These are phyloP conservation scores for Propsilocerus akamusi DNA, from an alignment of 1,140 invertebrate species.

Conservation along the genomic window DNA sequence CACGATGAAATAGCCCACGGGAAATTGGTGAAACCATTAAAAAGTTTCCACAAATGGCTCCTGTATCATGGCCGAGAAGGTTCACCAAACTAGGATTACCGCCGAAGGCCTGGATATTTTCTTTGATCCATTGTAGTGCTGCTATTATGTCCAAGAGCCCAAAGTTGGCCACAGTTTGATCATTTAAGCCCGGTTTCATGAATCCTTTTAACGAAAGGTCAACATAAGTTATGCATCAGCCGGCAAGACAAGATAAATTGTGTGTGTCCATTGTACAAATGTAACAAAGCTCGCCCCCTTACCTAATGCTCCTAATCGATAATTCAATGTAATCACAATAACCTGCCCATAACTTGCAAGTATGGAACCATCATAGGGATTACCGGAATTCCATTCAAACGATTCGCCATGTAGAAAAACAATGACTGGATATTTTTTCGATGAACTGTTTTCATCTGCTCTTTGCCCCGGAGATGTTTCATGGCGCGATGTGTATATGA, in stretches of 20 bases:
- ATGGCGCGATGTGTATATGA: too few relatives aligned
- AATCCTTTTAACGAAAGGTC: conserved; percentile 40
- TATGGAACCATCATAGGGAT: conserved; percentile 77
- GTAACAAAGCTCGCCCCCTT: conserved; percentile 18
- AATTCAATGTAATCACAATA: conserved; percentile 87
- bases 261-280: not conserved
- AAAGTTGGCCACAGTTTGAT: conserved; percentile 60
- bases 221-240: not conserved
- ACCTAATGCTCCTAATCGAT: conserved; percentile 81
- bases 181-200: conserved; percentile 49
- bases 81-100: conserved; percentile 72
- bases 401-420: conserved; percentile 86
- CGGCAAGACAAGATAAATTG: not conserved
- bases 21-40: conserved; percentile 71
- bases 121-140: conserved; percentile 70
- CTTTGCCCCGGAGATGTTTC: not conserved
- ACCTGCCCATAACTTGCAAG: conserved; percentile 75
- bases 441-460: conserved; percentile 1
- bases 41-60: conserved; percentile 79
- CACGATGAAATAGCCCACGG: conserved; percentile 67
- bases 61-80: conserved; percentile 83
- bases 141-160: conserved; percentile 77
- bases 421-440: conserved; percentile 50
- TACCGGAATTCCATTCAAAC: conserved; percentile 83
- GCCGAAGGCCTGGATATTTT: conserved; percentile 68